Percentiles rank a stretch among this genome's conserved stretches.
Conservation (phyloP, 2,888 invertebrate species). For the Lithophane semibrunnea region DNA sequence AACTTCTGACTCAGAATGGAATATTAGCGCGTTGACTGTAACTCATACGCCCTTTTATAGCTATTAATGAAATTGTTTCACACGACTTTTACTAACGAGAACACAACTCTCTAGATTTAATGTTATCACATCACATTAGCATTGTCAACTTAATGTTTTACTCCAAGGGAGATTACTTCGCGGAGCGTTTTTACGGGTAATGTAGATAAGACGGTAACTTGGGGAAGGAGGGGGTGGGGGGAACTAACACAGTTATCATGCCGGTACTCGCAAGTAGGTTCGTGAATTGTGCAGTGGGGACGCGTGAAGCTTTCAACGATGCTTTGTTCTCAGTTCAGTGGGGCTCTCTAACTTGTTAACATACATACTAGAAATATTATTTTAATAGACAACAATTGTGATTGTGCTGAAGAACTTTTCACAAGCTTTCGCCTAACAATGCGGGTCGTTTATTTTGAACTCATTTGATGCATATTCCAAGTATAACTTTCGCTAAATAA, state of each 20-base stretch:
- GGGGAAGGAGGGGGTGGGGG: constrained; percentile 28
- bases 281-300: constrained; percentile 60
- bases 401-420: background rate
- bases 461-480: background rate
- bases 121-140: constrained; percentile 56
- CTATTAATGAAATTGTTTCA: constrained; percentile 55
- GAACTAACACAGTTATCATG: constrained; percentile 62
- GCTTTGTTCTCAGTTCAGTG: constrained; percentile 50
- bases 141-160: constrained; percentile 61
- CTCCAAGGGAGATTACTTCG: constrained; percentile 56
- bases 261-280: constrained; percentile 28
- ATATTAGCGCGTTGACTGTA: constrained; percentile 32
- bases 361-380: constrained; percentile 14
- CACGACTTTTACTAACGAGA: constrained; percentile 40
- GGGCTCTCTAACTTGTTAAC: constrained; percentile 41
- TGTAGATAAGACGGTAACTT: constrained; percentile 62
- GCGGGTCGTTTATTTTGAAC: background rate
- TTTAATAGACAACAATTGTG: background rate
- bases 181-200: constrained; percentile 61
- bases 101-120: constrained; percentile 47
- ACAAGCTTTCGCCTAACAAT: background rate
- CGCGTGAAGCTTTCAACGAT: constrained; percentile 60
- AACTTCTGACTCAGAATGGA: constrained; percentile 34
- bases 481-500: constrained; percentile 7
- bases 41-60: constrained; percentile 41